Conservation (phyloP, 1,140 invertebrate species). For the Diachasma alloeum region DNA sequence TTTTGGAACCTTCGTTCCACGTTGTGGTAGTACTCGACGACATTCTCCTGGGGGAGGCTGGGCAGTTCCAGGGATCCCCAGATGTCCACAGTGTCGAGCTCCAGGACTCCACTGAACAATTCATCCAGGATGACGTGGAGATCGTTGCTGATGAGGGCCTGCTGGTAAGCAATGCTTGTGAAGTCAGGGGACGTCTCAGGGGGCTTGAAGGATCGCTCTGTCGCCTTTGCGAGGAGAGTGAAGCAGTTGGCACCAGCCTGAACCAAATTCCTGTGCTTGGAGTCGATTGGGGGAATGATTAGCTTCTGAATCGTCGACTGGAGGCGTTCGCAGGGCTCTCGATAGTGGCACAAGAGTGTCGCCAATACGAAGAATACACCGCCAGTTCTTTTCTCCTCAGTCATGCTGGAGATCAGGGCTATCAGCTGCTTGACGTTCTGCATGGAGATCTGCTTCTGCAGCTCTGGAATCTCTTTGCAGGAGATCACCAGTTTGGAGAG, state of each 20-base stretch:
- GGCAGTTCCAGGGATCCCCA: slow-evolving; percentile 45
- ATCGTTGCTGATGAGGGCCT: slow-evolving; percentile 51
- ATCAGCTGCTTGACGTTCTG: slow-evolving; percentile 54
- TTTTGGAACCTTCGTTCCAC: slow-evolving; percentile 51
- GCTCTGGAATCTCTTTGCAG: slow-evolving; percentile 47
- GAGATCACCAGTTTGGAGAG: slow-evolving; percentile 37
- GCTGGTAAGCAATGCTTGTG: slow-evolving; percentile 44
- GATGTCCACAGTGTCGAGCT: slow-evolving; percentile 36
- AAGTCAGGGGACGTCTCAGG: slow-evolving; percentile 36
- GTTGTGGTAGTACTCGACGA: slow-evolving; percentile 43
- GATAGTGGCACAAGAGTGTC: slow-evolving; percentile 48
- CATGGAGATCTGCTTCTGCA: slow-evolving; percentile 53
- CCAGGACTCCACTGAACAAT: slow-evolving; percentile 42
- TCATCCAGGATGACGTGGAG: slow-evolving; percentile 51
- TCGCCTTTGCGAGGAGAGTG: slow-evolving; percentile 45
- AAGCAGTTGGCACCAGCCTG: slow-evolving; percentile 50
- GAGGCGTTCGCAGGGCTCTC: slow-evolving; percentile 47
- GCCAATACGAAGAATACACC: slow-evolving; percentile 49
- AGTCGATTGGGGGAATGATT: slow-evolving; percentile 48
- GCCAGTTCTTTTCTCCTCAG: slow-evolving; percentile 28
- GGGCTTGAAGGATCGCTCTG: slow-evolving; percentile 49
- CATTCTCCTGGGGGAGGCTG: slow-evolving; percentile 41
- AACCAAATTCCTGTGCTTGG: slow-evolving; percentile 41
- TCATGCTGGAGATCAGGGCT: slow-evolving; percentile 36
- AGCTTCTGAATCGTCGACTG: slow-evolving; percentile 44